These are phyloP conservation scores for Leucopternis melanops DNA, from an alignment of 2,113 vertebrate species.

Conservation along the genomic window DNA sequence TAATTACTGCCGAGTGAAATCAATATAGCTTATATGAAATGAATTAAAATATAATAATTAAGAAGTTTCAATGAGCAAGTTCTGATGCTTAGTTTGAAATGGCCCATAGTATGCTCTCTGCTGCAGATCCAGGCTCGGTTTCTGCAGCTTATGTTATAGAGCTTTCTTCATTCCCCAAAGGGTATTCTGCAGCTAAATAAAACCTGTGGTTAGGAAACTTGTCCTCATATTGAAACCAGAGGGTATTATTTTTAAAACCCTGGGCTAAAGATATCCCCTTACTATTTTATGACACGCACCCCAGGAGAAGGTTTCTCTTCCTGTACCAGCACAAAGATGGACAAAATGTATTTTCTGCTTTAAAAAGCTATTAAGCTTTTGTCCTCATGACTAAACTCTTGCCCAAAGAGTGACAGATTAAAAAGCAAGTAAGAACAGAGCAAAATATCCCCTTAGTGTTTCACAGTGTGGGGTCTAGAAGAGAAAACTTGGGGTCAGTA, in stretches of 20 bases:
- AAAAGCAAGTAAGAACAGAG: neutral
- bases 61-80: neutral
- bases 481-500: neutral
- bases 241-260: slow-evolving; percentile 27
- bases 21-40: neutral
- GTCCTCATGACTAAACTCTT: neutral
- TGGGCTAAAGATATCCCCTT: neutral
- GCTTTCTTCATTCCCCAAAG: too few species aligned
- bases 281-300: neutral
- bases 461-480: neutral
- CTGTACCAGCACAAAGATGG: neutral
- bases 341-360: neutral
- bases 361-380: slow-evolving; percentile 1
- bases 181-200: slow-evolving; percentile 42
- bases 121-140: too few species aligned
- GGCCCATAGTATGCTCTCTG: too few species aligned
- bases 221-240: slow-evolving; percentile 23
- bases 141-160: too few species aligned
- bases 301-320: slow-evolving; percentile 10
- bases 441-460: neutral
- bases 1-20: slow-evolving; percentile 16
- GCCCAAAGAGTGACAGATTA: neutral
- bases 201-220: slow-evolving; percentile 7
- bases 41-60: neutral
- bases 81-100: neutral